Evolutionary conservation across 1,140 invertebrate genomes (phyloP), one percentile per base, ranked within the genome.

Genomic region (Heliconius melpomene): DNA sequence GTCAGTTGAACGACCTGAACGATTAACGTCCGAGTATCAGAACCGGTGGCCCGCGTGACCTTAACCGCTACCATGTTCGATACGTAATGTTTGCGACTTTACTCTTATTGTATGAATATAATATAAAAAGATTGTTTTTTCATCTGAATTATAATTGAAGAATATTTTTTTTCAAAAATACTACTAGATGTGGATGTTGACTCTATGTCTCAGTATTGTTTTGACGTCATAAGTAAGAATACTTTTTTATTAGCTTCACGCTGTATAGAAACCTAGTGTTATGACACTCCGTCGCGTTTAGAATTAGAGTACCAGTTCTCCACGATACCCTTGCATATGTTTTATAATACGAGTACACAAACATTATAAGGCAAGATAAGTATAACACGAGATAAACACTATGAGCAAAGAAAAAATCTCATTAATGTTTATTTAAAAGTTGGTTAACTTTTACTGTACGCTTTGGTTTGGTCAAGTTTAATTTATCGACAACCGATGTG

Each of bases 1-100:
- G n/a, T 40, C 74, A 70, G 74, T 76, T 76, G 74, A 76, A 76
- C 74, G 74, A 76, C 74, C 74, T 16, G 29, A 40, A 38, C 74
- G 74, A 76, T 76, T 76, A 76, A 40, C 54, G 32, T 60, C 54
- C 74, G 20, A 36, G 57, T 57, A 76, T 76, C 74, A 76, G 57
- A 66, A 76, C 74, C 74, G 74, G 74, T 76, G 57, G 73, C 26
- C 46, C 9, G 8, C 18, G 74, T 76, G 74, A 76, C 74, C 74
- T 76, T 76, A 76, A 66, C 74, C 54, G 74, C 54, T 60, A 60
- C 54, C 26, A 29, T 29, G 60, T 16, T 66, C 60, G 23, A 66
- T 66, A 66, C 60, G 60, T 66, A 66, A 66, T 66, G 23, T 23
- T 66, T 29, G 23, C 23, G 8, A 66, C 60, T 66, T 20, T 16